Evolutionary conservation across 2,797 vertebrate species (phyloP).

Genomic region (Chelonia mydas): DNA sequence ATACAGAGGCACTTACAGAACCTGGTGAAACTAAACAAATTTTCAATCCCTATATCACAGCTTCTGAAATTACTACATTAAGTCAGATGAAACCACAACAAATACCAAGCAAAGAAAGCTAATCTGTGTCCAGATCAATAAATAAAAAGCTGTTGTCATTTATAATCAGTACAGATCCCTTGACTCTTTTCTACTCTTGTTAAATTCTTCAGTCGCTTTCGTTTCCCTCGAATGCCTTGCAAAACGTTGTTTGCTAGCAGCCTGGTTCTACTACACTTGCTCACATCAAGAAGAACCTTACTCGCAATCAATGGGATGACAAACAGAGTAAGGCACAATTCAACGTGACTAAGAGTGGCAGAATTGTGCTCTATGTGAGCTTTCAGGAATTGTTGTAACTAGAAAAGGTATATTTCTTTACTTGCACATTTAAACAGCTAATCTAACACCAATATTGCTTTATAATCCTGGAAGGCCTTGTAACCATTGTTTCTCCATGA

Average conservation of each 20-base stretch:
- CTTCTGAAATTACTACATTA: background rate
- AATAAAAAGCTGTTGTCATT: constrained; percentile 35
- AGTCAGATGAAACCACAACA: constrained; percentile 33
- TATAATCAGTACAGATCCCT: constrained; percentile 41
- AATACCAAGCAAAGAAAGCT: constrained; percentile 53
- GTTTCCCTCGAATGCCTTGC: background rate
- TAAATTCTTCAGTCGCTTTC: constrained; percentile 4
- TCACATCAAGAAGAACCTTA: background rate
- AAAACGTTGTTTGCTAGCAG: constrained; percentile 7
- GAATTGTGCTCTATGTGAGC: background rate
- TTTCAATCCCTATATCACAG: constrained; percentile 14
- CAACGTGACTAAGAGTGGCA: background rate
- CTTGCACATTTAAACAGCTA: background rate
- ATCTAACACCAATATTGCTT: background rate
- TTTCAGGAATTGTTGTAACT: background rate
- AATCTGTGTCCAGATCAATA: constrained; percentile 36
- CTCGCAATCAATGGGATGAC: background rate
- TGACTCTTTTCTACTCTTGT: constrained; percentile 24
- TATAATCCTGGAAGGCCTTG: background rate
- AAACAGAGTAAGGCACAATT: background rate
- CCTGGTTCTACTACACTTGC: background rate
- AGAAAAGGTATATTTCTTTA: background rate
- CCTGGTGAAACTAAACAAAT: constrained; percentile 21
- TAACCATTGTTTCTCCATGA: background rate
- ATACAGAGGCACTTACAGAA: background rate